Base-by-base conservation (phyloP, 2,797 vertebrate genomes). In the Rhyacichthys aspro region DNA sequence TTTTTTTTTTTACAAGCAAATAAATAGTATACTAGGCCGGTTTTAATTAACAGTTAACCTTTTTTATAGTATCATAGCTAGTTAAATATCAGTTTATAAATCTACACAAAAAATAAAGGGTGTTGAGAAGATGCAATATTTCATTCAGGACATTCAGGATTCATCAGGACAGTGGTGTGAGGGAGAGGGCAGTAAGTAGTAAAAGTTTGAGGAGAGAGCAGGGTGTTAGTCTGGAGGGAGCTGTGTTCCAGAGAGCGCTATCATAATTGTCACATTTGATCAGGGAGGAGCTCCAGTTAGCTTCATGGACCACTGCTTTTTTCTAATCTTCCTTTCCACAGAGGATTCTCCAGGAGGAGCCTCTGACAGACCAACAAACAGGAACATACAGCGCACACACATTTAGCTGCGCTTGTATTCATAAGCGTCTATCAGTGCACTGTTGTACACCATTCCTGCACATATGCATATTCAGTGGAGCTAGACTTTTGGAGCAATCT, bases 201-300 rank as follows among this genome's bases (percentile, higher is more conserved):
- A 38, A 61, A 69, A 62, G 63, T 80, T 53, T 72, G 39, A 76
- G 70, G 8, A 14, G 37, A 79, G 60, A 69, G 59, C 54, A 82
- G 72, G 73, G 70, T 54, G 50, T 44, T 43, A 74, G 70, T 71
- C 69, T 58, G 72, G 60, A 58, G 78, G 75, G 72, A 85, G 71
- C 76, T 80, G 70, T 71, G 70, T 84, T 81, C 71, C 59, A 62
- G 71, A 70, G 63, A 79, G 73, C 71, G 74, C 82, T 76, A 82
- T 87, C 82, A 85, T 83, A 85, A 89, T 84, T 90, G 85, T 88
- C 90, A 89, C 82, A 84, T 90, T 89, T 89, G 82, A 88, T 89
- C 82, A 87, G 70, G 67, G 74, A 86, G 70, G 76, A 80, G 76
- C 61, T 82, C 61, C 72, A 64, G 80, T 82, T 84, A 67, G 65